Conservation (phyloP, 2,888 invertebrate genomes). For the Glaucopsyche alexis region DNA sequence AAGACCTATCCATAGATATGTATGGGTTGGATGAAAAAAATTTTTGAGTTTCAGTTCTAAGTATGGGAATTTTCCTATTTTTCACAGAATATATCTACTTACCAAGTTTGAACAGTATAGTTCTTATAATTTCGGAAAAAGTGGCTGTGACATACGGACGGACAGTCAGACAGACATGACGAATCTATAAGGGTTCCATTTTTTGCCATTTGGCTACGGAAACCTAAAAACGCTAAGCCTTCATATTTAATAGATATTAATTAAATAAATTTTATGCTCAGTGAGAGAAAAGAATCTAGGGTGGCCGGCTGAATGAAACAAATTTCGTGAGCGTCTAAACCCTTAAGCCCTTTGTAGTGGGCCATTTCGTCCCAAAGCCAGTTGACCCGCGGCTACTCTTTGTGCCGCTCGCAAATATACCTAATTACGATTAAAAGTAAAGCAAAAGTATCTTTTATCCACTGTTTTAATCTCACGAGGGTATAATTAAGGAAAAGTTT, state of each 20-base stretch:
- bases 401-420: constrained; percentile 69
- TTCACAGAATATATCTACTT: no score
- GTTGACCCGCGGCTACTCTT: constrained; percentile 60
- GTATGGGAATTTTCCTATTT: no score
- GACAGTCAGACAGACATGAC: no score
- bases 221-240: not conserved
- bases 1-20: no score
- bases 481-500: not conserved
- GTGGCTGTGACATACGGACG: no score
- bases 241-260: constrained; percentile 27
- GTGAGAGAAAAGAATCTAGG: constrained; percentile 65
- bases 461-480: constrained; percentile 40
- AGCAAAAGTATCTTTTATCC: constrained; percentile 50
- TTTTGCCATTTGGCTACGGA: no score
- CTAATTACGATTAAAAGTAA: constrained; percentile 65
- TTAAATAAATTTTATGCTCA: constrained; percentile 55
- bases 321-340: constrained; percentile 74
- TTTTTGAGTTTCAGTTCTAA: no score
- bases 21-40: no score
- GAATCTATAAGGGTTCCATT: no score
- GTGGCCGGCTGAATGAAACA: constrained; percentile 72
- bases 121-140: no score
- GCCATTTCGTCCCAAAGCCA: constrained; percentile 62
- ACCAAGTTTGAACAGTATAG: no score
- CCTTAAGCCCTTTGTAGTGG: constrained; percentile 74